Base-by-base conservation (phyloP, 92 coral and sea anemone species). In the Zoanthus sociatus region DNA sequence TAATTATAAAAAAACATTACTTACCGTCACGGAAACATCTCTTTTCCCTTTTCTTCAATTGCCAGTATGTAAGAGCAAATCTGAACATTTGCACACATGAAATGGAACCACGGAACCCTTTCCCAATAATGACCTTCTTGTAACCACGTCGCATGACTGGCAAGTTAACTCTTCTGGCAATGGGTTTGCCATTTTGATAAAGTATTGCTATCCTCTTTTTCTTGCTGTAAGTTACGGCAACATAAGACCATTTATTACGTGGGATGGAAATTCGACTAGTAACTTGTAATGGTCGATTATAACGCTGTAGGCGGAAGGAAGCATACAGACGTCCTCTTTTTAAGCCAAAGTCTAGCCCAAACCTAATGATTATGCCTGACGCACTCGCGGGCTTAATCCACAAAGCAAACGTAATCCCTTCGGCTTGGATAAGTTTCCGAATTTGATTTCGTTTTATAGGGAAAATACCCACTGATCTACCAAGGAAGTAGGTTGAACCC, bases 81-180 rank as follows among this genome's bases (percentile, higher is more conserved):
- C 78, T 71, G 48, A 70, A 89, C 31, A 89, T 85, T 77, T 89
- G 92, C 47, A 89, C 42, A 71, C 92, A 89, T 1, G 89, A 73
- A 69, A 89, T 89, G 20, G 69, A 55, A 33, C 92, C 92, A 17
- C 84, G 84, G 50, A 60, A 79, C 8, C 84, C 73, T 33, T 26
- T 37, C 17, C 84, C 84, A 47, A 79, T 61, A 37, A 63, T 42
- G 3, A 55, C 84, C 56, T 63, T 79, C 44, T 63, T 79, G 51
- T 16, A 15, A 18, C 73, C 84, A 79, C 84, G 12, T 2, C 63
- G 84, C 4, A 26, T 10, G 37, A 79, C 18, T 45, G 55, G 63
- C 14, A 15, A 79, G 9, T 54, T 45, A 47, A 79, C 17, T 14
- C 63, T 79, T 11, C 45, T 61, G 16, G 54, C 84, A 21, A 79